Evolutionary conservation across 1,140 invertebrate genomes (phyloP).

Genomic region (Drosophila watanabei): DNA sequence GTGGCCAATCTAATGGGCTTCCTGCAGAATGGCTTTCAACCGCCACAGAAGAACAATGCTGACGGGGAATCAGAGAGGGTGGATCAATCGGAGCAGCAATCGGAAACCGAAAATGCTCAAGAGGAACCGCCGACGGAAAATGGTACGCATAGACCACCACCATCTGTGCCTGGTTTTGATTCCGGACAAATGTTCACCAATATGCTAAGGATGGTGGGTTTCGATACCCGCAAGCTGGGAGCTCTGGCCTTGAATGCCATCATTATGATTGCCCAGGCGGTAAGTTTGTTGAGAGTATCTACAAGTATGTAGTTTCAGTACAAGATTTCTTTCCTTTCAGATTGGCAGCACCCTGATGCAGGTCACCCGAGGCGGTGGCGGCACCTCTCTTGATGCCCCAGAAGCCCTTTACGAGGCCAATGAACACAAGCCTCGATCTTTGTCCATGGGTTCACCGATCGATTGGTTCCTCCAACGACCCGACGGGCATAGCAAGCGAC

Average conservation of each 20-base stretch:
- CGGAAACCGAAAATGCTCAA: conserved; percentile 63
- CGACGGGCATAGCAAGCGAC: conserved; percentile 86
- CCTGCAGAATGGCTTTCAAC: conserved; percentile 55
- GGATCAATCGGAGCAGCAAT: conserved; percentile 49
- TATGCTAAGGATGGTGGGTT: conserved; percentile 90
- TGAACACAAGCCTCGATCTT: conserved; percentile 62
- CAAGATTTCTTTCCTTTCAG: conserved; percentile 15
- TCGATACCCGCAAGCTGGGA: conserved; percentile 91
- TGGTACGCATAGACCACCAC: conserved; percentile 24
- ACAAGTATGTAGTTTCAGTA: too few species aligned
- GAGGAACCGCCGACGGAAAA: conserved; percentile 54
- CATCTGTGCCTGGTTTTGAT: conserved; percentile 35
- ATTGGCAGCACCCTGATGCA: conserved; percentile 73
- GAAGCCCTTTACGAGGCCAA: conserved; percentile 63
- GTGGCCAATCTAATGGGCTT: conserved; percentile 60
- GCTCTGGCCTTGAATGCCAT: conserved; percentile 93
- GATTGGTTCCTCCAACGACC: conserved; percentile 86
- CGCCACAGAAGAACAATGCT: neutral
- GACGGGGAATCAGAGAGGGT: conserved; percentile 1
- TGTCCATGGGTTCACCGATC: conserved; percentile 83
- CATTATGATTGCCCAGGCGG: conserved; percentile 94
- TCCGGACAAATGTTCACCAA: conserved; percentile 87
- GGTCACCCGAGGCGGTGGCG: conserved; percentile 35
- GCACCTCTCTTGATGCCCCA: conserved; percentile 40
- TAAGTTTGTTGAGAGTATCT: conserved; percentile 79